phyloP scores from a whole-genome alignment of 2,797 vertebrate genomes.

The Notolepis coatsorum region DNA sequence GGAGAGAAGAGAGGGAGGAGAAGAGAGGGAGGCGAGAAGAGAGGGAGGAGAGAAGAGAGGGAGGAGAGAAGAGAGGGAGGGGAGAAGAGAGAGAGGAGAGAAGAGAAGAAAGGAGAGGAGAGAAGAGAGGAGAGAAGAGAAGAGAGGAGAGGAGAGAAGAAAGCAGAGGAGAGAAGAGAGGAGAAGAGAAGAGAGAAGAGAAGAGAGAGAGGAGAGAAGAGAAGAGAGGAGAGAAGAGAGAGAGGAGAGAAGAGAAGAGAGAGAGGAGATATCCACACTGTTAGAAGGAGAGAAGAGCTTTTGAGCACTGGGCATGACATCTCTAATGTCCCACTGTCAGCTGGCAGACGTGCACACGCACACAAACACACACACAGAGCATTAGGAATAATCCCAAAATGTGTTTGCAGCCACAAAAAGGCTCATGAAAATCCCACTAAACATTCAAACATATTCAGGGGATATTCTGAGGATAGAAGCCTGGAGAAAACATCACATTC shows the following conservation, averaged over 20 bases:
- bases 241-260: conserved; percentile 35
- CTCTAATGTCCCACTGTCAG: conserved; percentile 53
- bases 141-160: neutral
- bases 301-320: conserved; percentile 53
- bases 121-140: neutral
- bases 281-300: conserved; percentile 50
- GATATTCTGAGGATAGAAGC: conserved; percentile 60
- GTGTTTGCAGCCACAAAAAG: conserved; percentile 44
- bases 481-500: conserved; percentile 43
- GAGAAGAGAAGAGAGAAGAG: neutral
- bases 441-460: conserved; percentile 61
- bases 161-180: neutral
- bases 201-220: neutral
- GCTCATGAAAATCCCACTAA: conserved; percentile 51
- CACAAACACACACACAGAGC: conserved; percentile 22
- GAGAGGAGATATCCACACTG: conserved; percentile 52
- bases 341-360: conserved; percentile 28
- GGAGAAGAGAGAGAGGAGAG: neutral
- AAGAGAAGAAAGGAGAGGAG: neutral
- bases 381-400: conserved; percentile 54
- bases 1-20: conserved; percentile 19
- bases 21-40: neutral
- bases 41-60: neutral
- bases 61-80: neutral
- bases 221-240: conserved; percentile 18